A percentile compares a stretch with the other conserved stretches of the same genome.
Evolutionary conservation across 2,113 vertebrate species (phyloP).

Genomic region (Rhinichthys klamathensis): DNA sequence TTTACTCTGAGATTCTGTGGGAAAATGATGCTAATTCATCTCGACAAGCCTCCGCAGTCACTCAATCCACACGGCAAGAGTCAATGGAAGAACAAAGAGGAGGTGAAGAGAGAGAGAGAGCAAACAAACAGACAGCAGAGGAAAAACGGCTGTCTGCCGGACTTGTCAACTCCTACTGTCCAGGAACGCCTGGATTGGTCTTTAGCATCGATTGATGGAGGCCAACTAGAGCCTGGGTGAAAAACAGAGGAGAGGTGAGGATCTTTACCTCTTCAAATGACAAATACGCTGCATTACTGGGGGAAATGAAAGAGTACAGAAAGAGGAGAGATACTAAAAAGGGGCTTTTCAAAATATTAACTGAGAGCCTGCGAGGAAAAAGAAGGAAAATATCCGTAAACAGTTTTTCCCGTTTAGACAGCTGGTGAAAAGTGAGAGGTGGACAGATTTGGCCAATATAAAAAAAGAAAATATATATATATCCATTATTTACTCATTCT

Average conservation of each 20-base stretch:
- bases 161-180: slow-evolving; percentile 30
- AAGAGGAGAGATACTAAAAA: background rate
- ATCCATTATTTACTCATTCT: background rate
- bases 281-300: background rate
- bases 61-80: slow-evolving; percentile 35
- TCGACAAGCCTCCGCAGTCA: slow-evolving; percentile 30
- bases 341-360: background rate
- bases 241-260: background rate
- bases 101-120: slow-evolving; percentile 34
- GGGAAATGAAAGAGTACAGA: background rate
- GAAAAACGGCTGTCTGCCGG: slow-evolving; percentile 1
- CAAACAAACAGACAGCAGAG: slow-evolving; percentile 23
- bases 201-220: slow-evolving; percentile 41
- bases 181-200: slow-evolving; percentile 33
- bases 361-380: background rate
- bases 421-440: background rate
- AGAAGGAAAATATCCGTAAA: background rate
- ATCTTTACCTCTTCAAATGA: slow-evolving; percentile 18
- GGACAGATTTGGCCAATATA: background rate
- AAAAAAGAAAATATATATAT: background rate
- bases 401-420: background rate
- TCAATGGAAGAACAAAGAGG: slow-evolving; percentile 18
- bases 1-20: background rate
- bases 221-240: slow-evolving; percentile 1
- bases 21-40: slow-evolving; percentile 35